Base-by-base conservation (phyloP, 2,797 vertebrate species). In the Aplochiton taeniatus region DNA sequence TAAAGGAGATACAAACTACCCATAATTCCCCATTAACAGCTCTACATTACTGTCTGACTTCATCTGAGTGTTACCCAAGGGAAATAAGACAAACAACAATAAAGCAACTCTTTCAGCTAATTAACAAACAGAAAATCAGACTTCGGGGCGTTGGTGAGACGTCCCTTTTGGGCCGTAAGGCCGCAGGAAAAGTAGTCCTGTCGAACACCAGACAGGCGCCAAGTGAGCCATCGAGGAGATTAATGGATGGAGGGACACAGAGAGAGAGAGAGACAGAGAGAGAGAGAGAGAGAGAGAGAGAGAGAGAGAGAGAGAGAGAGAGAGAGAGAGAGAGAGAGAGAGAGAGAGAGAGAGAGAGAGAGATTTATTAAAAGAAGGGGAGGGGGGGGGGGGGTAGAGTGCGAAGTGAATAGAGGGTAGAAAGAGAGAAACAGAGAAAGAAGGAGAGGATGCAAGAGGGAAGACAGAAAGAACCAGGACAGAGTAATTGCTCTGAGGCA, bases 171-270 rank as follows among this genome's bases (percentile, higher is more conserved):
- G 72, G 72, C 66, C 69, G 68, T 1, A 58, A 73, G 65, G 66
- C 73, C 56, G 70, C 66, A 0, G 46, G 43, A 73, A 44, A 57
- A 68, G 78, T 71, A 74, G 79, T 66, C 68, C 43, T 12, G 68
- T 70, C 58, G 63, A 85, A 81, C 79, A 69, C 80, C 69, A 82
- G 81, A 83, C 16, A 63, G 84, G 86, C 77, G 81, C 85, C 85
- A 58, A 89, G 89, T 86, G 90, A 87, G 87, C 80, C 86, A 90
- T 90, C 90, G 90, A 82, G 74, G 73, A 81, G 86, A 89, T 87
- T 78, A 85, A 89, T 87, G 79, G 84, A 76, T 71, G 58, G 68
- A 59, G 75, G 72, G 58, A 44, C 14, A 16, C 12, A 43, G 42
- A 43, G 41, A 9, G n/a, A 58, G 42, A 8, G 55, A 42, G 55